phyloP scores from a whole-genome alignment of 1,140 invertebrate genomes.

The Diorhabda elongata region DNA sequence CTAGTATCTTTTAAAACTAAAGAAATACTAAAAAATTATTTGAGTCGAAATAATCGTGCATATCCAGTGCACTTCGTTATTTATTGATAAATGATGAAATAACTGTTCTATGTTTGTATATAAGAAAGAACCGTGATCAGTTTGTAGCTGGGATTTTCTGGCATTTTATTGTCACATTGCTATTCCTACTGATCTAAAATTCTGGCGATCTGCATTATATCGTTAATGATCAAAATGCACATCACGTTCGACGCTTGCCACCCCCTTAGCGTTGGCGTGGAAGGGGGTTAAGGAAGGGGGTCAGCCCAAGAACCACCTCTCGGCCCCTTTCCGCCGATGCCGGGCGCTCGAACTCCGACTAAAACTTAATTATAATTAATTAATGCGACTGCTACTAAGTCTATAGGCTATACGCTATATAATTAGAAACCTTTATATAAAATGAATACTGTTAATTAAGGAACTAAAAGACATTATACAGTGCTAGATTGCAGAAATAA shows the following conservation, averaged over 20 bases:
- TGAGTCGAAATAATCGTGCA: no score
- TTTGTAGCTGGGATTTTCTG: no score
- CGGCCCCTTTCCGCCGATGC: conserved; percentile 16
- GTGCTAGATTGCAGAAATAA: conserved; percentile 46
- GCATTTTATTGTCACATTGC: not conserved
- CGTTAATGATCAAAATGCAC: conserved; percentile 20
- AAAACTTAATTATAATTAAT: conserved; percentile 78
- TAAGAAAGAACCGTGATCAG: no score
- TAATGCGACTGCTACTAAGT: conserved; percentile 58
- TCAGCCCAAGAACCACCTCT: conserved; percentile 4
- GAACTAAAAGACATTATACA: conserved; percentile 56
- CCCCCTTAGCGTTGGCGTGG: conserved; percentile 4
- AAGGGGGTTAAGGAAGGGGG: not conserved
- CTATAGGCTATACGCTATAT: conserved; percentile 51
- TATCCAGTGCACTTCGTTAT: no score
- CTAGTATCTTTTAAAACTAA: no score
- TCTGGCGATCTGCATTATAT: conserved; percentile 21
- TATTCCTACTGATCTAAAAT: conserved; percentile 9
- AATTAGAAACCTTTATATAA: conserved; percentile 60
- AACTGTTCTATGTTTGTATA: no score
- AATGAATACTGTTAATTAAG: conserved; percentile 59
- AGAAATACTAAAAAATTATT: no score
- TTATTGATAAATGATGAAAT: no score
- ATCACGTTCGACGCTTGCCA: conserved; percentile 21
- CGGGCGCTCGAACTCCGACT: conserved; percentile 56